Evolutionary conservation across 2,113 vertebrate genomes (phyloP).

Genomic region (Zeus faber): DNA sequence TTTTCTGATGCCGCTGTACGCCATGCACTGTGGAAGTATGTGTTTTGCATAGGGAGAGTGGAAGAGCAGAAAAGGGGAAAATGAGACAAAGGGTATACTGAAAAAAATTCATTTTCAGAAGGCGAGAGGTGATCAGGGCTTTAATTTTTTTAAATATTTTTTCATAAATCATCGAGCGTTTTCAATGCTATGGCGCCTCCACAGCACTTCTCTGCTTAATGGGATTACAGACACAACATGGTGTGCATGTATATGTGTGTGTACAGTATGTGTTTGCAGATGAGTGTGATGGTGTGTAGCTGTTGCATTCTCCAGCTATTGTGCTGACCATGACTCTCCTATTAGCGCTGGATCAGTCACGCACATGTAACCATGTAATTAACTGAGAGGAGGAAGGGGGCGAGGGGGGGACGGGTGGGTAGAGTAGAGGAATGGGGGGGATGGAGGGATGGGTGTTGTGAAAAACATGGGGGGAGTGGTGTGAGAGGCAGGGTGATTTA

Average conservation of each 20-base stretch:
- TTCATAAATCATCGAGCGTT: constrained; percentile 32
- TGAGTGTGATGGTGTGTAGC: neutral
- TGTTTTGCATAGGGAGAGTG: too few relatives aligned
- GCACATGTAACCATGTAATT: constrained; percentile 66
- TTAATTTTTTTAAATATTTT: constrained; percentile 28
- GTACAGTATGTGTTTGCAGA: neutral
- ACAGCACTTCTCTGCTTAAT: constrained; percentile 14
- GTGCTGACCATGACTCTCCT: constrained; percentile 50
- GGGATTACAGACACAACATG: constrained; percentile 27
- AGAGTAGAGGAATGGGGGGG: neutral
- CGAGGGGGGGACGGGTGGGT: neutral
- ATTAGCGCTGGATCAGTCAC: constrained; percentile 61
- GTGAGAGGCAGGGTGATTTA: constrained; percentile 58
- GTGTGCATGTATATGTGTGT: constrained; percentile 31
- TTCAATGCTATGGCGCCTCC: constrained; percentile 20
- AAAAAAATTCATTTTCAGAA: constrained; percentile 14
- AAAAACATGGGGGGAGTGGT: constrained; percentile 19
- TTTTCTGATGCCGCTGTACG: too few relatives aligned
- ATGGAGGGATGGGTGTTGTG: neutral
- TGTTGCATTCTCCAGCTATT: constrained; percentile 14
- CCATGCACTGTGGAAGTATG: too few relatives aligned
- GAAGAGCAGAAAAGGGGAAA: too few relatives aligned
- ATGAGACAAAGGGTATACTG: too few relatives aligned
- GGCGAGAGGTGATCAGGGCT: constrained; percentile 32
- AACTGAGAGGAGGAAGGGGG: constrained; percentile 31